Base-by-base conservation (phyloP, 2,888 invertebrate genomes). In the Drosophila atripex region DNA sequence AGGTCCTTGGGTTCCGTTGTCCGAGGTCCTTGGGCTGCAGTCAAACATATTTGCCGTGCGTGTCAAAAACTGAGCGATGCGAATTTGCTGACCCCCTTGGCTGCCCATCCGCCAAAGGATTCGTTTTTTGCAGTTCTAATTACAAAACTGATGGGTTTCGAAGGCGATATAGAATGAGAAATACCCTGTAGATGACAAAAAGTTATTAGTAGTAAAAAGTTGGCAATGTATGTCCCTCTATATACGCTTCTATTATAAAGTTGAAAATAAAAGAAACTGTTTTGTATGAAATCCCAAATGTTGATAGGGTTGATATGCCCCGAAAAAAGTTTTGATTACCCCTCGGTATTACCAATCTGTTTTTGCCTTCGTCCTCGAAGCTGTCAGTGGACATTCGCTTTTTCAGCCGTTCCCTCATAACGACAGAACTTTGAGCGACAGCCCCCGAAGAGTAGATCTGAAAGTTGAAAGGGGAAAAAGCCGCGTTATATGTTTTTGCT, bases 401-500 rank as follows among this genome's bases (percentile, higher is more conserved):
- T 78, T 64, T 38, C 38, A 25, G 35, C 49, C 74, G 53, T 59
- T 65, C 65, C 65, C 57, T 70, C 59, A 63, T 61, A 64, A 71
- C 80, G 76, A 55, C 71, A 69, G 63, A 84, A 71, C 59, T 71
- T 65, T 78, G 86, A 82, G 50, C 72, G 73, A 57, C 71, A 72
- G 73, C 21, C 43, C 41, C 46, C 30, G 45, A 46, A 30, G 56
- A 18, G n/a, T 23, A 41, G 23, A 50, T 49, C 52, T 21, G 28
- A 35, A 57, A 43, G 9, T 11, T 16, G 16, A 9, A 30, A 21
- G 66, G 63, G 65, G 52, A 2, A n/a, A 46, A 68, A 25, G 84
- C 84, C 57, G 71, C 77, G 80, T 75, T 83, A 75, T 80, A 50
- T 80, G 77, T 83, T 80, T 83, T 80, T 80, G 86, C 63, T 75